Percentiles rank a stretch among this genome's conserved stretches.
phyloP scores from a whole-genome alignment of 2,797 vertebrate genomes.

The Micromesistius poutassou region DNA sequence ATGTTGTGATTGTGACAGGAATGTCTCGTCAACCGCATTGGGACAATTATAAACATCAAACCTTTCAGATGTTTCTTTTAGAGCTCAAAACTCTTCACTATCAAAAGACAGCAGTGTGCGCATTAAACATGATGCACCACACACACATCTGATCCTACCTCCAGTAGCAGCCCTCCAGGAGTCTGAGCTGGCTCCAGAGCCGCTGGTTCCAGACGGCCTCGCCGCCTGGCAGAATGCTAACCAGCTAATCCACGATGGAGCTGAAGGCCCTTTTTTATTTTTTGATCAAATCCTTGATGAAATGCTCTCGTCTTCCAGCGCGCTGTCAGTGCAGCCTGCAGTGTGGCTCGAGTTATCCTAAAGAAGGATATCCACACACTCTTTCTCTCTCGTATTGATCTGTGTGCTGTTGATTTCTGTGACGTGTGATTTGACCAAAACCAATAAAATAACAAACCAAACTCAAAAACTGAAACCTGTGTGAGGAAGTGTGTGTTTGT shows the following conservation, averaged over 20 bases:
- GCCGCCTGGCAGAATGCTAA: background rate
- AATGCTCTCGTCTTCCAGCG: background rate
- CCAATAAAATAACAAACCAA: background rate
- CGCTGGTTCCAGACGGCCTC: background rate
- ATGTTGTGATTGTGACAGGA: background rate
- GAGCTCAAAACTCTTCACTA: no score
- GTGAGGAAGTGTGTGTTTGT: background rate
- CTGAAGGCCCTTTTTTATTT: background rate
- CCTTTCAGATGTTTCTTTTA: background rate
- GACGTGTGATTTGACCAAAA: background rate
- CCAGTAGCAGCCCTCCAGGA: background rate
- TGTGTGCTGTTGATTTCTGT: no score
- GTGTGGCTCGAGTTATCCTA: background rate
- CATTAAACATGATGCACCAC: no score
- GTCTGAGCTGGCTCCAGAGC: background rate
- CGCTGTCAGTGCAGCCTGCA: background rate
- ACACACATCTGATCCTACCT: background rate
- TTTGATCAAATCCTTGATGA: background rate
- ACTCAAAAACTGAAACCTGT: background rate
- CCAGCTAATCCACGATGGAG: background rate
- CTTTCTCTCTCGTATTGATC: no score
- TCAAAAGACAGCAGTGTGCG: background rate
- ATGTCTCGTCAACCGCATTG: background rate
- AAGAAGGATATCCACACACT: no score
- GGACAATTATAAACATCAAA: background rate